These are phyloP conservation scores for Echinometra lucunter DNA, from an alignment of 53 echinoderm and acorn worm genomes.

Conservation along the genomic window DNA sequence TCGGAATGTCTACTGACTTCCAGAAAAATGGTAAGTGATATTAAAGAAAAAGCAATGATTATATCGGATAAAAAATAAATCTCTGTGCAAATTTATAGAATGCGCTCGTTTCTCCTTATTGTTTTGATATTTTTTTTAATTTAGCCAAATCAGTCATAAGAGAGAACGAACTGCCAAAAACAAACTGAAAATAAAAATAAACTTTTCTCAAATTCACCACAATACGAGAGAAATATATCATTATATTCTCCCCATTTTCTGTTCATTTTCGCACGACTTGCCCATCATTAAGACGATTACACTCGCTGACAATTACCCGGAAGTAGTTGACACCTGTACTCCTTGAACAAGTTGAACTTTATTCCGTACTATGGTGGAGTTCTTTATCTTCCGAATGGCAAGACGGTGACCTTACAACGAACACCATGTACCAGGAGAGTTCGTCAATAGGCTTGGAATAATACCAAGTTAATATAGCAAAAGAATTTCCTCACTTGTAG, in stretches of 20 bases:
- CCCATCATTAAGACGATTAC: slow-evolving; percentile 22
- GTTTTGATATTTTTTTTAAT: background rate
- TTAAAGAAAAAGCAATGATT: too few relatives aligned
- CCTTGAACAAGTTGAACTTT: slow-evolving; percentile 39
- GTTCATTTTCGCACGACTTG: slow-evolving; percentile 35
- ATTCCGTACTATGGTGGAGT: slow-evolving; percentile 10
- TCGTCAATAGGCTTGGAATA: slow-evolving; percentile 47
- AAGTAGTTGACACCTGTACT: slow-evolving; percentile 48
- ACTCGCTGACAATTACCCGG: slow-evolving; percentile 34
- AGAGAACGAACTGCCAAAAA: background rate
- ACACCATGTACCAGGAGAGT: slow-evolving; percentile 31
- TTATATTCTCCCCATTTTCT: background rate
- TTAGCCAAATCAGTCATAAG: background rate
- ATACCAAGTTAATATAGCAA: slow-evolving; percentile 29
- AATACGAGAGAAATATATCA: background rate
- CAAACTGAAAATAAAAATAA: background rate
- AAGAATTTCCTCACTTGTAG: slow-evolving; percentile 40
- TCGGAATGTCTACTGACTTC: too few relatives aligned
- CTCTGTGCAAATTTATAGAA: too few relatives aligned
- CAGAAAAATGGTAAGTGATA: too few relatives aligned
- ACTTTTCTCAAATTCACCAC: background rate
- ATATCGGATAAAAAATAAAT: too few relatives aligned
- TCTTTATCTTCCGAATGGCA: background rate
- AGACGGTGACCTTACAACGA: slow-evolving; percentile 52
- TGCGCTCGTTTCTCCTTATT: background rate